These are phyloP conservation scores for Apomyelois bistriatella DNA, from an alignment of 2,888 invertebrate species.

Conservation along the genomic window DNA sequence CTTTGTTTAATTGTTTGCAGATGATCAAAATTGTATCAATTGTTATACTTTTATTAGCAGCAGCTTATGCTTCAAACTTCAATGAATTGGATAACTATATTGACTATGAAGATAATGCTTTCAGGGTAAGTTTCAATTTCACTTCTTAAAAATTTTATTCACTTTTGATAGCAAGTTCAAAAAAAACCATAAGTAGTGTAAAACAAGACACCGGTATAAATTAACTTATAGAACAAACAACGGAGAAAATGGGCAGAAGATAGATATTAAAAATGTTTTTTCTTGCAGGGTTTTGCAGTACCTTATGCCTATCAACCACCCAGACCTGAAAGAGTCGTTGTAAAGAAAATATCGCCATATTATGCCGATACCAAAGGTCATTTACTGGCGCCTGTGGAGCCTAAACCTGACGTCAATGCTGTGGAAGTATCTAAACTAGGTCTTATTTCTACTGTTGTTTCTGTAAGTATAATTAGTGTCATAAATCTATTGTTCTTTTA, in stretches of 20 bases:
- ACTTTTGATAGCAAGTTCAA: no score
- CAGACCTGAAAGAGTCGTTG: slow-evolving; percentile 12
- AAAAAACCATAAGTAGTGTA: no score
- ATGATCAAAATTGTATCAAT: slow-evolving; percentile 25
- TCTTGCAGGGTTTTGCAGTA: background rate
- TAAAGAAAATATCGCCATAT: slow-evolving; percentile 15
- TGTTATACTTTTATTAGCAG: slow-evolving; percentile 22
- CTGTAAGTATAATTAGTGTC: slow-evolving; percentile 25
- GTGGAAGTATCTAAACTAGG: slow-evolving; percentile 19
- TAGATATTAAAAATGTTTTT: background rate
- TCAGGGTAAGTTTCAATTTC: slow-evolving; percentile 27
- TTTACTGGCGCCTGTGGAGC: background rate
- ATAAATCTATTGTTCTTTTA: no score
- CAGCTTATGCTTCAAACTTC: slow-evolving; percentile 21
- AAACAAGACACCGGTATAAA: no score
- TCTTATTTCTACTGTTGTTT: slow-evolving; percentile 18
- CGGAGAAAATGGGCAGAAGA: no score
- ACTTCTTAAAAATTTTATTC: background rate
- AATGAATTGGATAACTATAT: slow-evolving; percentile 32
- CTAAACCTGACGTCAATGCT: slow-evolving; percentile 15
- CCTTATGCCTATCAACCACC: slow-evolving; percentile 21
- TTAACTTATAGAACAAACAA: no score
- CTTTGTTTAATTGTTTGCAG: slow-evolving; percentile 18
- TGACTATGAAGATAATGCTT: slow-evolving; percentile 27
- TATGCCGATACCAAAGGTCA: background rate